phyloP scores from a whole-genome alignment of 2,888 invertebrate species.

The Candidula unifasciata region DNA sequence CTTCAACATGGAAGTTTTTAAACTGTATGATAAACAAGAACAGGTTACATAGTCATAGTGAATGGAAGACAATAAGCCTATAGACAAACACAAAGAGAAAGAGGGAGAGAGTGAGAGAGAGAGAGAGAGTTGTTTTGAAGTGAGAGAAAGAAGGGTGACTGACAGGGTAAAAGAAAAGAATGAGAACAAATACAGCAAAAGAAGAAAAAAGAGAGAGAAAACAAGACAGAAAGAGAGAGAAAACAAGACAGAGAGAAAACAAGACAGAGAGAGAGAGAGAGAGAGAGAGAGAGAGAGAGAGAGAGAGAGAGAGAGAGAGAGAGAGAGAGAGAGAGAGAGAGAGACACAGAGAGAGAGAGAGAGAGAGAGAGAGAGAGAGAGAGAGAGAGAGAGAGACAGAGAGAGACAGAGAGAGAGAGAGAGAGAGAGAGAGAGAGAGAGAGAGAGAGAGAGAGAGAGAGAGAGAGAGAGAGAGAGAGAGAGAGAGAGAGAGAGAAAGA shows the following conservation, averaged over 20 bases:
- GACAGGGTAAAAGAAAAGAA: neutral
- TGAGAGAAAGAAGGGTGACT: neutral
- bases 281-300: neutral
- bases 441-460: slow-evolving; percentile 20
- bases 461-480: neutral
- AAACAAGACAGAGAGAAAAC: neutral
- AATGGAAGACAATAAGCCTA: neutral
- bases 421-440: slow-evolving; percentile 18
- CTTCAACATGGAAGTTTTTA: too few species aligned
- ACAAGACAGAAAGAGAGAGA: neutral
- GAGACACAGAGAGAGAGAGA: neutral
- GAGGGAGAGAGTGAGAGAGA: too few species aligned
- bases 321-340: neutral
- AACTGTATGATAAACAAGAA: too few species aligned
- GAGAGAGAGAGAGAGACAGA: neutral
- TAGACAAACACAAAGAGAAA: neutral
- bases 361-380: slow-evolving; percentile 31
- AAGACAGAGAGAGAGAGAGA: neutral
- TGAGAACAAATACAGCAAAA: too few species aligned
- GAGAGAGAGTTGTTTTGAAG: neutral
- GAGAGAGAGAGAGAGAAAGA: too few species aligned
- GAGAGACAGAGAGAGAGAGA: slow-evolving; percentile 16
- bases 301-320: neutral
- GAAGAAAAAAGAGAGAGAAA: neutral
- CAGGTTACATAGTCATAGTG: neutral